A percentile compares a stretch with the other conserved stretches of the same genome.
These are phyloP conservation scores for Egretta garzetta DNA, from an alignment of 2,113 vertebrate genomes.

Conservation along the genomic window DNA sequence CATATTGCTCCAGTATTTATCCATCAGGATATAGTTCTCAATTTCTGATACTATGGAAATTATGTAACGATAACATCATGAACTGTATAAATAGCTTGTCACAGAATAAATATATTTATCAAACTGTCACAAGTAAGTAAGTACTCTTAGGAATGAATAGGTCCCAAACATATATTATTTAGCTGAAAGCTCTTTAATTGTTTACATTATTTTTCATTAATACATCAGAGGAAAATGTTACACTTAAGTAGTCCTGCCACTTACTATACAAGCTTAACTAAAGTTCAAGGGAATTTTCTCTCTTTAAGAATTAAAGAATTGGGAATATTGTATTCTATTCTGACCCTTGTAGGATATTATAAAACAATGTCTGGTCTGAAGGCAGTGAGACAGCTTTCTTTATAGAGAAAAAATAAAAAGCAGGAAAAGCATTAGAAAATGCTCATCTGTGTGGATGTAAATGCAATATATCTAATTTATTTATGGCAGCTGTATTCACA, in stretches of 20 bases:
- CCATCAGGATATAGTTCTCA: not conserved
- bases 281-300: not conserved
- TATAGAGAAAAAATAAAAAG: not conserved
- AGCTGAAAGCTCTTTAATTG: slow-evolving; percentile 45
- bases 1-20: not conserved
- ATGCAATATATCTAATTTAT: not conserved
- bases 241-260: not conserved
- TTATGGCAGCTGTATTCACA: not conserved
- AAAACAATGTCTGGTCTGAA: not conserved
- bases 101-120: slow-evolving; percentile 7
- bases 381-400: not conserved
- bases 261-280: not conserved
- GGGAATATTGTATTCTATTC: not conserved
- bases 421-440: not conserved
- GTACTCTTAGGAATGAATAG: not conserved
- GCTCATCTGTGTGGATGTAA: not conserved
- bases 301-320: not conserved
- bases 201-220: slow-evolving; percentile 52
- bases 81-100: not conserved
- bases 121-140: not conserved
- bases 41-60: not conserved
- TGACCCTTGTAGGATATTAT: not conserved
- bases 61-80: not conserved
- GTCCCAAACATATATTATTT: slow-evolving; percentile 53
- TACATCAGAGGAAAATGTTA: slow-evolving; percentile 20